These are phyloP conservation scores for Propithecus perrieri DNA, from an alignment of 2,797 vertebrate species.

Conservation along the genomic window DNA sequence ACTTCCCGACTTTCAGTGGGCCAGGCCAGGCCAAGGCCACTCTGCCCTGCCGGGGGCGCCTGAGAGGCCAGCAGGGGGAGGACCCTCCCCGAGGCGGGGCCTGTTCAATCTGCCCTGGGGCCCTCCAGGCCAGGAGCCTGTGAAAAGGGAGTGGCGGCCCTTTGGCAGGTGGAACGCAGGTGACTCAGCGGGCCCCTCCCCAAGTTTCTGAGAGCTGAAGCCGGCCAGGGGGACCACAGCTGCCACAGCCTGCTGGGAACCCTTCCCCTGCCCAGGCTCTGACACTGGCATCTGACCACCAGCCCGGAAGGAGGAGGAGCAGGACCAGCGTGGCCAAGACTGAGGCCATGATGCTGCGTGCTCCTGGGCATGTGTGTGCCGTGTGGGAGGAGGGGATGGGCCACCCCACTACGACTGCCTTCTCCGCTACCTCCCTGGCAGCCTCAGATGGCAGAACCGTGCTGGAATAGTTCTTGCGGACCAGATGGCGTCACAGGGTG, in stretches of 20 bases:
- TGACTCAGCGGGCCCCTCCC: fast-evolving
- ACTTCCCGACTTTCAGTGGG: too few relatives aligned
- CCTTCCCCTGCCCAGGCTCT: neutral
- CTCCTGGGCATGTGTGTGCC: fast-evolving
- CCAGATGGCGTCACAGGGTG: neutral
- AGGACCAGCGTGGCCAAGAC: neutral
- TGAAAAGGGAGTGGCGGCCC: neutral
- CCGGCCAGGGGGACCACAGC: neutral
- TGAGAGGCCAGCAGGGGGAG: neutral
- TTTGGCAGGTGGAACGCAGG: neutral
- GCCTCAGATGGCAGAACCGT: neutral
- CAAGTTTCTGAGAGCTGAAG: neutral
- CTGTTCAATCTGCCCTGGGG: neutral
- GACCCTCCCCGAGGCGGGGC: neutral
- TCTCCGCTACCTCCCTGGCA: neutral
- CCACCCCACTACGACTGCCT: neutral
- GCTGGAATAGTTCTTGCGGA: neutral
- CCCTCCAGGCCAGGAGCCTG: too few relatives aligned
- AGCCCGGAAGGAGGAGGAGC: neutral
- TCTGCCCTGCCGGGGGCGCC: fast-evolving
- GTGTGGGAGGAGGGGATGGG: neutral
- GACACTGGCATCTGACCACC: neutral
- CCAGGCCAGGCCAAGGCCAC: neutral
- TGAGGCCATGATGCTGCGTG: fast-evolving
- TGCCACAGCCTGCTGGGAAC: neutral